A percentile compares a stretch with the other conserved stretches of the same genome.
phyloP scores from a whole-genome alignment of 1,140 invertebrate genomes.

The Bombus haemorrhoidalis region DNA sequence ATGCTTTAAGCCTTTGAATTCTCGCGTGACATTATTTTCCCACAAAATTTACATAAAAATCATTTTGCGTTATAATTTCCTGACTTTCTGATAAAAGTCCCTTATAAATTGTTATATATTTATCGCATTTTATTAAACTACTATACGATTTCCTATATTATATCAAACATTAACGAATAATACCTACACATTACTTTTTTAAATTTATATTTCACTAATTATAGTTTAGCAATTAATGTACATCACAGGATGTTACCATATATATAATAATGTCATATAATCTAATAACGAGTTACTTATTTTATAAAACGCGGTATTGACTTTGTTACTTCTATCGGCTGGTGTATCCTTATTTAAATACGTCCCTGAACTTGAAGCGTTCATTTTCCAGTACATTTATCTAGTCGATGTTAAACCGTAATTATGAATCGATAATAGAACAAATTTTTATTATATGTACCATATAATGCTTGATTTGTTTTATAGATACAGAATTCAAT shows the following conservation, averaged over 20 bases:
- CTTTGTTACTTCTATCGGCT: constrained; percentile 31
- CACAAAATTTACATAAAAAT: not conserved
- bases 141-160: not conserved
- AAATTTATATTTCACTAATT: not conserved
- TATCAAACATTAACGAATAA: not conserved
- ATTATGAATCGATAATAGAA: constrained; percentile 32
- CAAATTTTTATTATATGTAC: constrained; percentile 23
- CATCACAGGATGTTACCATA: not conserved
- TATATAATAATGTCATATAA: not conserved
- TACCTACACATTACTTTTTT: too few relatives aligned
- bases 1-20: not conserved
- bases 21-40: not conserved
- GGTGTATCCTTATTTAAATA: constrained; percentile 36
- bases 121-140: not conserved
- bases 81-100: too few relatives aligned
- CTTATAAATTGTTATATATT: not conserved
- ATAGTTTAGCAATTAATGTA: not conserved
- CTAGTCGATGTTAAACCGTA: constrained; percentile 20
- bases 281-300: constrained; percentile 9
- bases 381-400: constrained; percentile 44
- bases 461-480: not conserved
- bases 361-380: constrained; percentile 41
- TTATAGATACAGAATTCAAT: not conserved
- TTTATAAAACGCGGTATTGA: constrained; percentile 31
- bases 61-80: not conserved